Percentiles rank a stretch among this genome's conserved stretches.
Evolutionary conservation across 2,888 invertebrate genomes (phyloP).

Genomic region (Parnassius orleans): DNA sequence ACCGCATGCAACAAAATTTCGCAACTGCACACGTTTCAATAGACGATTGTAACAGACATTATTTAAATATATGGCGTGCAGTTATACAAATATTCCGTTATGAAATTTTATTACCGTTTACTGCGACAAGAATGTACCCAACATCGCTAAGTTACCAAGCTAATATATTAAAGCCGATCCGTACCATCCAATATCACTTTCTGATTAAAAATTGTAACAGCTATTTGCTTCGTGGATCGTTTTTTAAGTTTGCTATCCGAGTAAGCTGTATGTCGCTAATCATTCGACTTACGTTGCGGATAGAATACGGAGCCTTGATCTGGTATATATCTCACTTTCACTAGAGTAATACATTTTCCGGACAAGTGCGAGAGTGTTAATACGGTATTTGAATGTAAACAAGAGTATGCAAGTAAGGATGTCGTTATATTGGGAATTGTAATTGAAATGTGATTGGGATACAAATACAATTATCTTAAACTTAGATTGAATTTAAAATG

Average conservation of each 20-base stretch:
- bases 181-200: too few species aligned
- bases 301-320: conserved; percentile 16
- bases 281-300: conserved; percentile 12
- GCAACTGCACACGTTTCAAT: conserved; percentile 21
- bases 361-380: conserved; percentile 15
- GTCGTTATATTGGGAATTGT: not conserved
- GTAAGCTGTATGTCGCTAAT: not conserved
- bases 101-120: conserved; percentile 7
- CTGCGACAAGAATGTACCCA: not conserved
- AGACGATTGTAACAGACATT: conserved; percentile 11
- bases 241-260: not conserved
- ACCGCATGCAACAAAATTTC: conserved; percentile 18
- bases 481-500: too few species aligned
- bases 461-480: too few species aligned
- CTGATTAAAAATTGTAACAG: too few species aligned
- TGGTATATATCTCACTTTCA: conserved; percentile 23
- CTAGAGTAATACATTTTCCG: conserved; percentile 21
- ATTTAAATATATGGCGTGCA: conserved; percentile 12
- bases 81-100: conserved; percentile 6
- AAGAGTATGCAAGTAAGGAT: not conserved
- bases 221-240: not conserved
- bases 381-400: conserved; percentile 17
- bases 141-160: too few species aligned
- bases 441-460: too few species aligned
- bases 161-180: too few species aligned